Evolutionary conservation across 92 coral and sea anemone genomes (phyloP).

Genomic region (Siderastrea radians): DNA sequence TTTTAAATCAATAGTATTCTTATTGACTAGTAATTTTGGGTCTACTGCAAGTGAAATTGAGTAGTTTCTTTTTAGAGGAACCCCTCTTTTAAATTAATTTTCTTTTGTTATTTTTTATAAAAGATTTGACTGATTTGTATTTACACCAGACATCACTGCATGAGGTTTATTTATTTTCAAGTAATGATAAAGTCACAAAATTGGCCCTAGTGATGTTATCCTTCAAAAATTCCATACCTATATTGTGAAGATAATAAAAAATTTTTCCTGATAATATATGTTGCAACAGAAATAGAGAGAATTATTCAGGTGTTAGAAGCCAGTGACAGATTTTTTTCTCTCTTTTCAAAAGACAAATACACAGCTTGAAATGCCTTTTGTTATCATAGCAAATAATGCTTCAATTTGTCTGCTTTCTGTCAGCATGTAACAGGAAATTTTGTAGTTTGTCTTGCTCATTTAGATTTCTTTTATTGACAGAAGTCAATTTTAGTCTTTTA

Average conservation of each 20-base stretch:
- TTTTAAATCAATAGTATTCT: not conserved
- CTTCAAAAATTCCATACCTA: not conserved
- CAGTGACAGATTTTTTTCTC: not conserved
- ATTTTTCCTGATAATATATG: not conserved
- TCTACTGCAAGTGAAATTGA: not conserved
- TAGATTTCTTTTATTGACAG: not conserved
- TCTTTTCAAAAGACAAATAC: slow-evolving; percentile 6
- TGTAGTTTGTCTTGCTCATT: not conserved
- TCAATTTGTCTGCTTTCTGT: slow-evolving; percentile 5
- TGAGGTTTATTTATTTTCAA: slow-evolving; percentile 5
- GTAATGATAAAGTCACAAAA: not conserved
- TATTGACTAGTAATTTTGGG: not conserved
- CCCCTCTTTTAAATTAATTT: not conserved
- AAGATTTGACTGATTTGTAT: slow-evolving; percentile 3
- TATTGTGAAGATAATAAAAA: not conserved
- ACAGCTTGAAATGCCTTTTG: slow-evolving; percentile 25
- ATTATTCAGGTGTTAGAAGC: not conserved
- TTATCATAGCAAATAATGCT: slow-evolving; percentile 12
- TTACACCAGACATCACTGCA: not conserved
- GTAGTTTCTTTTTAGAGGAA: not conserved
- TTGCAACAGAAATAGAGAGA: not conserved
- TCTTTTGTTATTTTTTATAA: not conserved
- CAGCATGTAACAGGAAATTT: not conserved
- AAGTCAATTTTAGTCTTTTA: not conserved
- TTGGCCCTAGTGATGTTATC: not conserved